phyloP scores from a whole-genome alignment of 2,113 vertebrate species.

The Poecilia latipinna region DNA sequence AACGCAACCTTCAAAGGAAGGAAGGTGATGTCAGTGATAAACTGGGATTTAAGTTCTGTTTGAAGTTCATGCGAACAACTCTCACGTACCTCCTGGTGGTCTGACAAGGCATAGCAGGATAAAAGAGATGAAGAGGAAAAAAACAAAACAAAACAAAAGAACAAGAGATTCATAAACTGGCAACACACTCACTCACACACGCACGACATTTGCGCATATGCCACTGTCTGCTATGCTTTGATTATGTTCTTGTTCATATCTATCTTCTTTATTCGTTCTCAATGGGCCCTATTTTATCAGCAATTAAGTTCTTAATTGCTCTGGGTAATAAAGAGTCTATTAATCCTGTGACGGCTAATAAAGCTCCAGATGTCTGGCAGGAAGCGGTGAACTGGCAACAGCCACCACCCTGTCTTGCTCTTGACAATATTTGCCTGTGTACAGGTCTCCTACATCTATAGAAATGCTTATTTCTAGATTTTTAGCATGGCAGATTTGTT shows the following conservation, averaged over 20 bases:
- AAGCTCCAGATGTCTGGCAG: conserved; percentile 65
- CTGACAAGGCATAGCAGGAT: conserved; percentile 28
- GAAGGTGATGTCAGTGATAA: neutral
- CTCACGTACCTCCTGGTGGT: conserved; percentile 52
- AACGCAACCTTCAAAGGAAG: neutral
- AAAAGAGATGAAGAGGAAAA: neutral
- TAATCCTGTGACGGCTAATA: conserved; percentile 69
- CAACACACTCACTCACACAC: neutral
- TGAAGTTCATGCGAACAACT: conserved; percentile 6
- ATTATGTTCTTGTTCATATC: conserved; percentile 34
- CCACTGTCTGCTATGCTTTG: conserved; percentile 19
- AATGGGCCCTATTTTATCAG: conserved; percentile 60
- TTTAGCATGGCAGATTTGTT: neutral
- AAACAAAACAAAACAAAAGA: too few species aligned
- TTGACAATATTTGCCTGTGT: conserved; percentile 21
- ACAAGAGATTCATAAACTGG: neutral
- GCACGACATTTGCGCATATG: neutral
- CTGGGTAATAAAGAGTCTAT: conserved; percentile 72
- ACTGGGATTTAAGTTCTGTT: neutral
- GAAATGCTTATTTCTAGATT: neutral
- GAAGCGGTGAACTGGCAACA: conserved; percentile 48
- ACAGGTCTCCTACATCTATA: neutral
- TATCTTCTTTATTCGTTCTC: conserved; percentile 25
- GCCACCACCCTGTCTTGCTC: conserved; percentile 24
- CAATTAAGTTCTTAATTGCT: conserved; percentile 73